Evolutionary conservation across 2,113 vertebrate species (phyloP).

Genomic region (Grantiella picta): DNA sequence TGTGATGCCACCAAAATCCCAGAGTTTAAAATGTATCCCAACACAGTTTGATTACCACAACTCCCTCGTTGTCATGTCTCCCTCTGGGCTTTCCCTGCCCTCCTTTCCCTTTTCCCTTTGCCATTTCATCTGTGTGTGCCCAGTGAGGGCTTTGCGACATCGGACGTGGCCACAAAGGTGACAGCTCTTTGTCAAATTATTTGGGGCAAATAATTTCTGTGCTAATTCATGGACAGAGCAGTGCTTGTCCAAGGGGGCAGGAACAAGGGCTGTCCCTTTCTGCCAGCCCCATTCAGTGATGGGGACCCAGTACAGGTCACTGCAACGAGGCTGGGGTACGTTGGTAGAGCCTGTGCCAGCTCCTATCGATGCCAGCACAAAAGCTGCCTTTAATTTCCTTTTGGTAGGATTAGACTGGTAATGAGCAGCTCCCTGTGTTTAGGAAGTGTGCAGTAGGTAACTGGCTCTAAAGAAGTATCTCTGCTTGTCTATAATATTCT

Average conservation of each 20-base stretch:
- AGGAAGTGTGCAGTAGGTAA: neutral
- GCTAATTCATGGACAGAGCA: neutral
- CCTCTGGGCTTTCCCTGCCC: neutral
- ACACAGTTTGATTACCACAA: neutral
- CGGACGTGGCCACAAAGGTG: fast-evolving
- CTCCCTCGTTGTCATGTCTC: neutral
- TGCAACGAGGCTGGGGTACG: fast-evolving
- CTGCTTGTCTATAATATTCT: neutral
- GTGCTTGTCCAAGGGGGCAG: neutral
- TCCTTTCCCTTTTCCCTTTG: conserved; percentile 29
- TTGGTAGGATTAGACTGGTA: neutral
- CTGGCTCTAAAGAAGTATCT: conserved; percentile 24
- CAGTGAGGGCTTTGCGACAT: fast-evolving
- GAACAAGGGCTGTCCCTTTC: neutral
- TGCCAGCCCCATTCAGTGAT: neutral
- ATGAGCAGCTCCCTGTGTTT: neutral
- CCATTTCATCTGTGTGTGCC: neutral
- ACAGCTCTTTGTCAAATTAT: neutral
- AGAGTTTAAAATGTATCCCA: neutral
- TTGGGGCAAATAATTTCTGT: neutral
- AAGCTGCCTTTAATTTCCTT: neutral
- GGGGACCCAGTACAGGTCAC: neutral
- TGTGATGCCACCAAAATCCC: conserved; percentile 36
- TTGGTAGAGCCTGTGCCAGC: neutral
- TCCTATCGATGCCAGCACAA: neutral